These are phyloP conservation scores for Alentia gelatinosa DNA, from an alignment of 2,888 invertebrate genomes.

Conservation along the genomic window DNA sequence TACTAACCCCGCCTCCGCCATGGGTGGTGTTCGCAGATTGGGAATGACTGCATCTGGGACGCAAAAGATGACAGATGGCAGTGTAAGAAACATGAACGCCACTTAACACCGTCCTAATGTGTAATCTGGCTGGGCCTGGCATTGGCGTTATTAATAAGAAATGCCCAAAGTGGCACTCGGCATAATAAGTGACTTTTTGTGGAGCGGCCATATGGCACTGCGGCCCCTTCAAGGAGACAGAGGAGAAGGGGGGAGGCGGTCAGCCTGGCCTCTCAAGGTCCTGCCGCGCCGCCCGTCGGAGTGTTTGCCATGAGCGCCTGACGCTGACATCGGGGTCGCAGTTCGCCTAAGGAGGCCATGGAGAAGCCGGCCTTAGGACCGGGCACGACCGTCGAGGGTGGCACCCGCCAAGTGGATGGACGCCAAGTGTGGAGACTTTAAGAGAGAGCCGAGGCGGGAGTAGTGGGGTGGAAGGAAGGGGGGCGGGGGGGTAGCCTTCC, in stretches of 20 bases:
- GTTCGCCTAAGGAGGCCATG: neutral
- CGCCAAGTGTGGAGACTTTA: neutral
- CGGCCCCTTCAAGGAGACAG: constrained; percentile 36
- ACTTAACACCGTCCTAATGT: constrained; percentile 45
- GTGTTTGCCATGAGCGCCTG: neutral
- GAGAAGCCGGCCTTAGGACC: constrained; percentile 9
- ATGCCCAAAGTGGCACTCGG: constrained; percentile 47
- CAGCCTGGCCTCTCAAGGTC: neutral
- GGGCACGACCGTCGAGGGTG: neutral
- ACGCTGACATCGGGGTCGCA: neutral
- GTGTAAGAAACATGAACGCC: constrained; percentile 53
- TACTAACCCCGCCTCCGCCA: neutral
- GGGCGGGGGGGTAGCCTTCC: neutral
- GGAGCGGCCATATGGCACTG: constrained; percentile 46
- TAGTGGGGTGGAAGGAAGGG: too few species aligned
- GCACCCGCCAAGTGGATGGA: neutral
- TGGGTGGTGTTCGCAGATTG: constrained; percentile 21
- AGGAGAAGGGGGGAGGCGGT: constrained; percentile 4
- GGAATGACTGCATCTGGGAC: constrained; percentile 39
- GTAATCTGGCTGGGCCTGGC: constrained; percentile 36
- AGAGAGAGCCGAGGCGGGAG: neutral
- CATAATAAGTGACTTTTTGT: constrained; percentile 49
- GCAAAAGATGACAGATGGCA: constrained; percentile 55
- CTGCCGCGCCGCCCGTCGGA: neutral
- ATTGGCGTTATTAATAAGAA: constrained; percentile 54